A percentile compares a stretch with the other conserved stretches of the same genome.
phyloP scores from a whole-genome alignment of 2,113 vertebrate genomes.

The Caranx melampygus region DNA sequence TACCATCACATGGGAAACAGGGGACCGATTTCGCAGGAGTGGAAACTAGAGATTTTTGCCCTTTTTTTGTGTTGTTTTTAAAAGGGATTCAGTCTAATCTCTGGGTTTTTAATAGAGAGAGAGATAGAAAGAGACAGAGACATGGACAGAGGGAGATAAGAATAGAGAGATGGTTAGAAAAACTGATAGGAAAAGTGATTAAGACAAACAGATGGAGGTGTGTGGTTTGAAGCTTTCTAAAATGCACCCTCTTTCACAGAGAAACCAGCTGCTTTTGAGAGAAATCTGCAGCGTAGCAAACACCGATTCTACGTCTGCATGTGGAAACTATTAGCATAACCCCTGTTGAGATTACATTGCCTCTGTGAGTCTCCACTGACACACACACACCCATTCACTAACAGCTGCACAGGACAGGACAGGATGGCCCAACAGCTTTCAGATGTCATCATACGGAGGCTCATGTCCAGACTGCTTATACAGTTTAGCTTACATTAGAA shows the following conservation, averaged over 20 bases:
- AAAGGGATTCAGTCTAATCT: background rate
- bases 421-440: constrained; percentile 52
- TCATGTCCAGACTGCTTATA: constrained; percentile 38
- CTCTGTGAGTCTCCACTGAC: constrained; percentile 23
- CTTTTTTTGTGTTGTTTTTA: too few species aligned
- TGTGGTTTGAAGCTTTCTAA: background rate
- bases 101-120: background rate
- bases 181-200: background rate
- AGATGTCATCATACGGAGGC: constrained; percentile 52
- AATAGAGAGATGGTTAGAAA: background rate
- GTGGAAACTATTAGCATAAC: constrained; percentile 74
- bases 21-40: too few species aligned
- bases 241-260: background rate
- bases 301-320: constrained; percentile 54
- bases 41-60: too few species aligned
- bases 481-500: constrained; percentile 44
- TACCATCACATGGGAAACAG: background rate
- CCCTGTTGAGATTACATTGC: constrained; percentile 65
- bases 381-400: constrained; percentile 38
- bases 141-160: background rate
- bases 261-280: constrained; percentile 1
- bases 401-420: constrained; percentile 72
- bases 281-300: constrained; percentile 33
- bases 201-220: background rate
- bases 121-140: background rate